Percentiles rank a stretch among this genome's conserved stretches.
phyloP scores from a whole-genome alignment of 1,140 invertebrate species.

The Centruroides sculpturatus region DNA sequence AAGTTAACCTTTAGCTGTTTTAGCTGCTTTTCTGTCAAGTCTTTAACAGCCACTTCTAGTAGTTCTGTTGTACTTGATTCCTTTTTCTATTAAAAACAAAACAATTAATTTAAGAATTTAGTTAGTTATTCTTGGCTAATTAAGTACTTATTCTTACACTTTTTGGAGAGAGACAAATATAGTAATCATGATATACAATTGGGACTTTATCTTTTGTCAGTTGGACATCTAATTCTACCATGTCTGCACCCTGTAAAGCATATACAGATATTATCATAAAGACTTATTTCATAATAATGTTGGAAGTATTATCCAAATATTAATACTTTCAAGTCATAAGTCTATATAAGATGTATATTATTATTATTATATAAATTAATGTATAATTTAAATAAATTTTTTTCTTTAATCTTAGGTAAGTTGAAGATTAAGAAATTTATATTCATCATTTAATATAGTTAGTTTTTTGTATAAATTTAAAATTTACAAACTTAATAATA shows the following conservation, averaged over 20 bases:
- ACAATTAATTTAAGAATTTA: neutral
- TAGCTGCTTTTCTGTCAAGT: constrained; percentile 73
- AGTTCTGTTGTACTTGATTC: constrained; percentile 54
- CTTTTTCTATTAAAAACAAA: constrained; percentile 37
- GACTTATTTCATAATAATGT: too few relatives aligned
- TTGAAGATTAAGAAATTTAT: too few relatives aligned
- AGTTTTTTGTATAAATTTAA: too few relatives aligned
- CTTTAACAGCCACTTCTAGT: constrained; percentile 75
- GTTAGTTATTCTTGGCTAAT: neutral
- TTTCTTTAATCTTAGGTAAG: too few relatives aligned
- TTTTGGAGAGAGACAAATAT: constrained; percentile 69
- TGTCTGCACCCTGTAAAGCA: constrained; percentile 54
- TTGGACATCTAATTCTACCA: constrained; percentile 94
- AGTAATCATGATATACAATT: constrained; percentile 91
- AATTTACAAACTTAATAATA: too few relatives aligned
- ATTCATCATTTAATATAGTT: too few relatives aligned
- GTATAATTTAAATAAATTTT: too few relatives aligned
- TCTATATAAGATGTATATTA: too few relatives aligned
- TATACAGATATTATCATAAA: neutral
- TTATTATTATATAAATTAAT: too few relatives aligned
- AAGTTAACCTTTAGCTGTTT: constrained; percentile 60
- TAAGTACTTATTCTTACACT: constrained; percentile 32
- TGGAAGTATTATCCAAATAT: too few relatives aligned
- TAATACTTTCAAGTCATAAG: too few relatives aligned
- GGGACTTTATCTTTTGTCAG: constrained; percentile 85